Evolutionary conservation across 2,888 invertebrate genomes (phyloP).

Genomic region (Cynaeus angustus): DNA sequence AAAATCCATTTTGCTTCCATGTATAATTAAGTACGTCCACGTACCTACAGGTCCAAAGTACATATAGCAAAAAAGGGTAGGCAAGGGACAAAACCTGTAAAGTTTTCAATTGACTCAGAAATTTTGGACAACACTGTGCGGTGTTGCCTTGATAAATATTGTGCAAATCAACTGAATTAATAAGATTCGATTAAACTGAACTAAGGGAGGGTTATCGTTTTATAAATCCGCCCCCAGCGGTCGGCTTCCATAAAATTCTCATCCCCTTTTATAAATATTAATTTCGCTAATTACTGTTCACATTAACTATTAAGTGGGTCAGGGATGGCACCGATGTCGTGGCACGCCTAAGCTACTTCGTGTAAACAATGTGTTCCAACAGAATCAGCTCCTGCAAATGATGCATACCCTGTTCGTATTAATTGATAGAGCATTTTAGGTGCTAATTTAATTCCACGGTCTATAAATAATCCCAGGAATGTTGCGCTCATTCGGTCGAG

Average conservation of each 20-base stretch:
- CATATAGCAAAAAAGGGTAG: too few relatives aligned
- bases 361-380: constrained; percentile 41
- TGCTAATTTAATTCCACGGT: constrained; percentile 41
- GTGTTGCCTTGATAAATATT: background rate
- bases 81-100: background rate
- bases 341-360: constrained; percentile 21
- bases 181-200: background rate
- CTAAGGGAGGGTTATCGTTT: constrained; percentile 1
- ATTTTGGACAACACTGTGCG: background rate
- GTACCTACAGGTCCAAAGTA: background rate
- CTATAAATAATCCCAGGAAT: constrained; percentile 39
- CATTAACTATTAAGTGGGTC: constrained; percentile 41
- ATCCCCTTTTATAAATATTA: constrained; percentile 35
- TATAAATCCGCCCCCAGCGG: constrained; percentile 11
- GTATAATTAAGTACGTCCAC: constrained; percentile 1
- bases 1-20: constrained; percentile 8
- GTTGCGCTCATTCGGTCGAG: background rate
- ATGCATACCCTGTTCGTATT: constrained; percentile 44
- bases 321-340: constrained; percentile 30
- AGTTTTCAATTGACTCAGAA: background rate
- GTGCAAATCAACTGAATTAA: constrained; percentile 11
- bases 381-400: constrained; percentile 43
- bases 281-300: constrained; percentile 42
- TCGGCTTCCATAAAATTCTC: constrained; percentile 4
- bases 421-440: constrained; percentile 48